These are phyloP conservation scores for Homalodisca vitripennis DNA, from an alignment of 1,140 invertebrate genomes.

Conservation along the genomic window DNA sequence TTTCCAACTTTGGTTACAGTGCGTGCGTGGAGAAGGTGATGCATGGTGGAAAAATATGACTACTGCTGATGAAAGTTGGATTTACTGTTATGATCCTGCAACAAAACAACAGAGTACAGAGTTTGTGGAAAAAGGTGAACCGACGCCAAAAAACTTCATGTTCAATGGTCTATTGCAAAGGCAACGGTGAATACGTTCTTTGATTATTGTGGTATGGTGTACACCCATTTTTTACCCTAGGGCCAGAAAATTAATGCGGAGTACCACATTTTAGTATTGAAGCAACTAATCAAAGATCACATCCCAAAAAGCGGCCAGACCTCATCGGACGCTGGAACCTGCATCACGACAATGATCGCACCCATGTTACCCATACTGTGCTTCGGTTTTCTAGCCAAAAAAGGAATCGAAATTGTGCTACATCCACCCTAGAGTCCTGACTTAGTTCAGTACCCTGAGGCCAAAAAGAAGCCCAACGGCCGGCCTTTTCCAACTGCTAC, in stretches of 20 bases:
- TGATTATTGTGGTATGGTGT: constrained; percentile 23
- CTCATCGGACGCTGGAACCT: constrained; percentile 6
- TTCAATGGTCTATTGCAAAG: constrained; percentile 11
- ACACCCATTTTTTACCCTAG: constrained; percentile 25
- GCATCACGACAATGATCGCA: constrained; percentile 26
- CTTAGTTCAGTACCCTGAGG: no score
- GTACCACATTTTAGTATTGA: constrained; percentile 8
- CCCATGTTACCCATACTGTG: constrained; percentile 10
- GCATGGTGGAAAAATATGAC: constrained; percentile 9
- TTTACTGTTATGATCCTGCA: constrained; percentile 16
- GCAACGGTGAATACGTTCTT: constrained; percentile 30
- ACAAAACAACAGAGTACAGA: constrained; percentile 16
- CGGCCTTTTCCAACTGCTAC: no score
- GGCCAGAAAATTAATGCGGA: constrained; percentile 19
- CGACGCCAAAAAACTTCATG: constrained; percentile 18
- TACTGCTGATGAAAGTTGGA: constrained; percentile 7
- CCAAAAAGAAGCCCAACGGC: no score
- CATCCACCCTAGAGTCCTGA: constrained; percentile 31
- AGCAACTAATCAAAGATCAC: constrained; percentile 25
- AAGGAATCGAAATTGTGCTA: constrained; percentile 19
- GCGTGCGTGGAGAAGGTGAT: neutral
- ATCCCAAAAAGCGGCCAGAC: constrained; percentile 28
- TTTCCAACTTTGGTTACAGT: constrained; percentile 14
- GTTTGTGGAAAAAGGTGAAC: constrained; percentile 5
- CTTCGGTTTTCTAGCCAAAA: constrained; percentile 13